Evolutionary conservation across 2,113 vertebrate species (phyloP), one percentile per base, ranked within the genome.

Genomic region (Scytalopus superciliaris): DNA sequence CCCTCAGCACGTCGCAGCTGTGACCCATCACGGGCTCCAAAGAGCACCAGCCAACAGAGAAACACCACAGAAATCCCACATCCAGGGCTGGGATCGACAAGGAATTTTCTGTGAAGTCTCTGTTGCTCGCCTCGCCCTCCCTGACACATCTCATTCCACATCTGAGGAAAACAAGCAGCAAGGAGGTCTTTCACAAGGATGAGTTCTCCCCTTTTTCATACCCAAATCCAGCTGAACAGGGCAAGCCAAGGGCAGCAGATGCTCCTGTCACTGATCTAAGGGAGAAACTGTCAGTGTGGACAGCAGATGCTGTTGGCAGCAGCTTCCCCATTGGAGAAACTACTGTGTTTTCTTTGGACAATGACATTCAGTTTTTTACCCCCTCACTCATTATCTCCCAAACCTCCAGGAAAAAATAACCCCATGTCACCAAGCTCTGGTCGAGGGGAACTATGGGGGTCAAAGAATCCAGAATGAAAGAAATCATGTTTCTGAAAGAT

Each of bases 391-490:
- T 18, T 1, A 49, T 19, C 53, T 88, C 72, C 8, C 50, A 49
- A 68, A 64, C 15, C 37, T 59, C 49, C 59, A 57, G 55, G 28
- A 28, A 35, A 89, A 89, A 62, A 44, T 8, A 91, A 52, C 9
- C 45, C 45, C 1, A 1, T 0, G 6, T 24, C 70, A 25, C 47
- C 53, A 28, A 23, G 57, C 14, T n/a, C 70, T 35, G 79, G 31
- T 40, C 9, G 76, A 50, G 42, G 19, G n/a, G 21, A 83, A 68
- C 33, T 52, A 0, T 1, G 0, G 1, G 45, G n/a, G 23, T 8
- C 66, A 37, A 2, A 0, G 4, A 53, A 31, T 28, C 35, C 14
- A 35, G 44, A 72, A 33, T 67, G 63, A 80, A 53, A 90, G 23
- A 70, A 88, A 86, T 35, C 19, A 37, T 50, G 13, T 19, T 84